A percentile compares a stretch with the other conserved stretches of the same genome.
Conservation (phyloP, 2,797 vertebrate species). For the Chiroxiphia lanceolata region DNA sequence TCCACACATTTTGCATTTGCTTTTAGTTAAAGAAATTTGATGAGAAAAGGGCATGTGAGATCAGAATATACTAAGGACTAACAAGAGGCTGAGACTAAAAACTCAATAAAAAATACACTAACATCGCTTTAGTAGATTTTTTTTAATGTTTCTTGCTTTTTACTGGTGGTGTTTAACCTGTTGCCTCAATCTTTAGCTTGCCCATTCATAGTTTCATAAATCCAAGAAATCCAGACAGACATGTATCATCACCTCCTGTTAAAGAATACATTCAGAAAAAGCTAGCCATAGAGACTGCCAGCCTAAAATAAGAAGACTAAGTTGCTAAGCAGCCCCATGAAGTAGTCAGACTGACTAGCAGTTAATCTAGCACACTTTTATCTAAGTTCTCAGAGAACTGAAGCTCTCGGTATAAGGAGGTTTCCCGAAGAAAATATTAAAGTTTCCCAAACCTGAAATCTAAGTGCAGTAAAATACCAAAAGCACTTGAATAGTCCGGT, state of each 20-base stretch:
- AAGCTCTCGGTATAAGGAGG: background rate
- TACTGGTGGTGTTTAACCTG: background rate
- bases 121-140: background rate
- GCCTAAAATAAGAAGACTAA: background rate
- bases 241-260: background rate
- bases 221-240: background rate
- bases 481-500: background rate
- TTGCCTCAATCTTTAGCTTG: background rate
- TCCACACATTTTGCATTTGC: background rate
- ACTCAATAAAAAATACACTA: background rate
- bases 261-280: background rate
- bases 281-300: background rate
- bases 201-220: background rate
- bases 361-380: background rate
- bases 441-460: background rate
- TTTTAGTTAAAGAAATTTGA: background rate
- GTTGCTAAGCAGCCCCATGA: background rate
- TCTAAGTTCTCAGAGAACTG: background rate
- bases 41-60: background rate
- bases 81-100: background rate
- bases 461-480: background rate
- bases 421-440: background rate
- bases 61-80: background rate
- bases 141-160: background rate
- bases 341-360: background rate